A percentile compares a stretch with the other conserved stretches of the same genome.
Evolutionary conservation across 2,113 vertebrate genomes (phyloP).

Genomic region (rat (Rattus norvegicus)): DNA sequence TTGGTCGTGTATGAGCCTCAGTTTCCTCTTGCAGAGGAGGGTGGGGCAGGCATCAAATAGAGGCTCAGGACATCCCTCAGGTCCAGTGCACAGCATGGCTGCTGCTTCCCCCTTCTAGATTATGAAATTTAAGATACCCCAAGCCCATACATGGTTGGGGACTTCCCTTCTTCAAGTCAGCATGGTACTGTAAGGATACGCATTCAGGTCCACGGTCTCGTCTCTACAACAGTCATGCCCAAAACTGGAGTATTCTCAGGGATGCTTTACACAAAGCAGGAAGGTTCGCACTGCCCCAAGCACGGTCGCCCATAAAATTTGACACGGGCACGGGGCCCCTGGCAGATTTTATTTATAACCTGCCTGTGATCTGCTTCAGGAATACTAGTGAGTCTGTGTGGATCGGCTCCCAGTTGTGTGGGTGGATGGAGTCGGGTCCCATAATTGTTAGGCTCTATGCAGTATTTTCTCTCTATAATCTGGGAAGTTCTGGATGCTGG

Average conservation of each 20-base stretch:
- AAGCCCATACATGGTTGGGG: not conserved
- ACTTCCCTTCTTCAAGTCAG: not conserved
- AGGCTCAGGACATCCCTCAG: accelerated
- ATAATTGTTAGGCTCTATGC: too few species aligned
- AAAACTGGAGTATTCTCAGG: not conserved
- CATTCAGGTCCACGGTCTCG: not conserved
- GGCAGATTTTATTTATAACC: not conserved
- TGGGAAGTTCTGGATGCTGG: not conserved
- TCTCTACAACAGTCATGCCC: not conserved
- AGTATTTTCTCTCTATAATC: not conserved
- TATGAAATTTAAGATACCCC: not conserved
- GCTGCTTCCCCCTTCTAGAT: not conserved
- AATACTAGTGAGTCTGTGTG: not conserved
- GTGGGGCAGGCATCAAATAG: not conserved
- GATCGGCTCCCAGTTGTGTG: not conserved
- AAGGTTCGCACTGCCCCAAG: not conserved
- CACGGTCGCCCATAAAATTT: not conserved
- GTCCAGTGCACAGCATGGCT: too few species aligned
- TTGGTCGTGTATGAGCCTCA: accelerated
- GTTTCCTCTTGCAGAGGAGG: not conserved
- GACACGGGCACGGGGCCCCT: accelerated
- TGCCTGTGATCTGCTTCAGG: not conserved
- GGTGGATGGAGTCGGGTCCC: not conserved
- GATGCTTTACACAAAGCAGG: too few species aligned
- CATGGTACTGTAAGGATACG: not conserved